These are phyloP conservation scores for Callocephalon fimbriatum DNA, from an alignment of 2,113 vertebrate genomes.

Conservation along the genomic window DNA sequence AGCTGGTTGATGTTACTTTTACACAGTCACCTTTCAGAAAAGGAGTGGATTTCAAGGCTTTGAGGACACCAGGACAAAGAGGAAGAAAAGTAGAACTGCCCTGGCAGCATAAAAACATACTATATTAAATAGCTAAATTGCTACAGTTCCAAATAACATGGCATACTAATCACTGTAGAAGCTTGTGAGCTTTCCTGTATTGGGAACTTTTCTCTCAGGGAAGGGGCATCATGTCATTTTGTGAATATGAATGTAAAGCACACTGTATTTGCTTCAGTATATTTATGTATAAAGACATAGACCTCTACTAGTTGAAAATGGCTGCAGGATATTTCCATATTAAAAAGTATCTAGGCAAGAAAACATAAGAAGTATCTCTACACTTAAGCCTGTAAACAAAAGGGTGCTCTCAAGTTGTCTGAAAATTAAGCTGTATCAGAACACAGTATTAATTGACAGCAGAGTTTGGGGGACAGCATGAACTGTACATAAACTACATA, in stretches of 20 bases:
- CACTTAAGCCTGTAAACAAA: not conserved
- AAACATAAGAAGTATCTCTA: not conserved
- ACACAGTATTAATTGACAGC: not conserved
- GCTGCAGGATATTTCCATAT: not conserved
- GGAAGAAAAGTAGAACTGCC: not conserved
- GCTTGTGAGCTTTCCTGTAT: not conserved
- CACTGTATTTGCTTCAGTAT: not conserved
- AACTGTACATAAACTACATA: conserved; percentile 41
- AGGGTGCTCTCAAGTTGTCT: not conserved
- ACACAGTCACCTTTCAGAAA: not conserved
- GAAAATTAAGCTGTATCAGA: not conserved
- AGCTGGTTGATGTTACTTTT: not conserved
- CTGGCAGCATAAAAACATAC: not conserved
- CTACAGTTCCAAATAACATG: not conserved
- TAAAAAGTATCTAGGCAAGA: not conserved
- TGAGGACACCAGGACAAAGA: not conserved
- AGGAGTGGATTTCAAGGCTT: not conserved
- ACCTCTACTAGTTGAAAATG: not conserved
- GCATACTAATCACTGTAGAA: not conserved
- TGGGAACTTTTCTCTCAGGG: not conserved
- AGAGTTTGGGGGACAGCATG: not conserved
- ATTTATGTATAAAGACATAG: not conserved
- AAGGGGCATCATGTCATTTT: not conserved
- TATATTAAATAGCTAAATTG: not conserved
- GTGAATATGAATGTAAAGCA: not conserved